Evolutionary conservation across 2,113 vertebrate genomes (phyloP).

Genomic region (Charadrius vociferus): DNA sequence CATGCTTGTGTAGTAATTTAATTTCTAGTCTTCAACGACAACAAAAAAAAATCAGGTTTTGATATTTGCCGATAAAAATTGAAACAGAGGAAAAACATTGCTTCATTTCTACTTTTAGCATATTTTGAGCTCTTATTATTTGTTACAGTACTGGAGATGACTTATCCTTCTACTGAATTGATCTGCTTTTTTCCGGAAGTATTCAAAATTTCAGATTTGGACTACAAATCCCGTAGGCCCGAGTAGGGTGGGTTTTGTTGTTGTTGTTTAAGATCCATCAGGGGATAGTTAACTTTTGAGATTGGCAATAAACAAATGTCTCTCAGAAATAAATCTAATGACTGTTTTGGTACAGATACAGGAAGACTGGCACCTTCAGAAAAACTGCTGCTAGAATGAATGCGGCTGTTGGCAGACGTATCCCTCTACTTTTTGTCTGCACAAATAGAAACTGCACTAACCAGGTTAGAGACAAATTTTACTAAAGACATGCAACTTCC

Average conservation of each 20-base stretch:
- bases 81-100: neutral
- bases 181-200: neutral
- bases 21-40: neutral
- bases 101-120: neutral
- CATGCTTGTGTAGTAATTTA: neutral
- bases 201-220: neutral
- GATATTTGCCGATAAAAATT: neutral
- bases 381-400: neutral
- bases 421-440: neutral
- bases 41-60: neutral
- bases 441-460: neutral
- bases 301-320: neutral
- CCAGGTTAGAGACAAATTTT: neutral
- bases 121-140: neutral
- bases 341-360: neutral
- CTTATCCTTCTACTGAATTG: neutral
- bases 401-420: accelerated
- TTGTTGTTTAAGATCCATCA: neutral
- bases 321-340: neutral
- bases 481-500: neutral
- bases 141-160: neutral
- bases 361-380: neutral
- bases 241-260: accelerated
- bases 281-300: neutral
- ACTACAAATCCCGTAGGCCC: neutral